Conservation (phyloP, 2,888 invertebrate species). For the Antheraea assamensis region DNA sequence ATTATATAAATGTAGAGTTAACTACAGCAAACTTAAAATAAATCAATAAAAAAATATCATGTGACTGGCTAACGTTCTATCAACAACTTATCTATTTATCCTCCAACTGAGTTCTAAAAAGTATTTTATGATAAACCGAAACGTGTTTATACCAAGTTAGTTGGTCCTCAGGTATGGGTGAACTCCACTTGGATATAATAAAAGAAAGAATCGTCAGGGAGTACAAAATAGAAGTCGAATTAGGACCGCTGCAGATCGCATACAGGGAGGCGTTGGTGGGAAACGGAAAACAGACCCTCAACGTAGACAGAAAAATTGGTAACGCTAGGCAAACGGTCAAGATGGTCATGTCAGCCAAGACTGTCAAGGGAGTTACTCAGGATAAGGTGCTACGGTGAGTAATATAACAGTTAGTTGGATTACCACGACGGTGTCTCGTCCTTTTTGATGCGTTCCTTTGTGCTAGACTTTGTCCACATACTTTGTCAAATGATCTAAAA, state of each 20-base stretch:
- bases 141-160: background rate
- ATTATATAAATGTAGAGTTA: no score
- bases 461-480: no score
- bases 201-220: constrained; percentile 93
- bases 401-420: no score
- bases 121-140: background rate
- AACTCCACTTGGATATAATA: constrained; percentile 97
- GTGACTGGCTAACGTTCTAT: no score
- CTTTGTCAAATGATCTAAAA: no score
- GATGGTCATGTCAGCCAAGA: constrained; percentile 84
- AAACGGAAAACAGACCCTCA: constrained; percentile 65
- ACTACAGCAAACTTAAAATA: no score
- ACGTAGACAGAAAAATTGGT: constrained; percentile 85
- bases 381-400: constrained; percentile 76
- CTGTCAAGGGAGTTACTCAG: constrained; percentile 62
- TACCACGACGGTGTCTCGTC: no score
- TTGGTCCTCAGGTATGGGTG: constrained; percentile 93
- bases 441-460: no score
- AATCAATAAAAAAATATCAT: no score
- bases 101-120: no score
- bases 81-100: no score
- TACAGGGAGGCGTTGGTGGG: constrained; percentile 89
- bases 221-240: constrained; percentile 94
- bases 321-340: constrained; percentile 82
- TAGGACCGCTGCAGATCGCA: constrained; percentile 96